Conservation (phyloP, 2,113 vertebrate genomes). For the Scatophagus argus region DNA sequence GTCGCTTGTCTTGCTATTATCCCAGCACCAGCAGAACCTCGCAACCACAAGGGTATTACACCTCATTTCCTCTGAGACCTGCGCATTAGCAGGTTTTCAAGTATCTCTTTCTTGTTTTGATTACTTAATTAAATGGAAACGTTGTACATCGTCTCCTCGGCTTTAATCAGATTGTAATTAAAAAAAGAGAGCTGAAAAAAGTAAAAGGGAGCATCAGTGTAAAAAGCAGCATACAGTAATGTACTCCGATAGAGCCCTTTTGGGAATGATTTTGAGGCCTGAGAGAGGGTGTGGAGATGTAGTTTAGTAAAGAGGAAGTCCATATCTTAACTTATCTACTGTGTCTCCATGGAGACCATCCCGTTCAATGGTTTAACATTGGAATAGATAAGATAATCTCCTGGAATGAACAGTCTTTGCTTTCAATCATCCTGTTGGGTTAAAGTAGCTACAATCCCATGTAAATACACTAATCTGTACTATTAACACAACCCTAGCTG, state of each 20-base stretch:
- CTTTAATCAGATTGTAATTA: slow-evolving; percentile 78
- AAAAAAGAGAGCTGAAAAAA: slow-evolving; percentile 59
- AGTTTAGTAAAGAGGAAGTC: slow-evolving; percentile 57
- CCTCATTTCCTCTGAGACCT: slow-evolving; percentile 67
- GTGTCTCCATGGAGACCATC: slow-evolving; percentile 61
- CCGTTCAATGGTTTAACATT: slow-evolving; percentile 41
- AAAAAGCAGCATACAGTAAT: slow-evolving; percentile 54
- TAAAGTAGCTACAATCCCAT: slow-evolving; percentile 75
- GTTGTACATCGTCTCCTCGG: slow-evolving; percentile 59
- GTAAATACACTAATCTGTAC: slow-evolving; percentile 80
- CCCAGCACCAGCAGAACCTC: slow-evolving; percentile 33
- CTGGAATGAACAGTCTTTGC: slow-evolving; percentile 61
- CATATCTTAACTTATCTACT: slow-evolving; percentile 58
- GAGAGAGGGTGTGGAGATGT: slow-evolving; percentile 3
- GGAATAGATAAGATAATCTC: slow-evolving; percentile 73
- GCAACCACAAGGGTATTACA: slow-evolving; percentile 52
- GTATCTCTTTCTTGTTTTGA: slow-evolving; percentile 75
- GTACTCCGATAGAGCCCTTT: slow-evolving; percentile 37
- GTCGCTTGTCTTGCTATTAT: slow-evolving; percentile 10
- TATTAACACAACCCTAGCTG: slow-evolving; percentile 73
- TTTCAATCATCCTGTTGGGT: slow-evolving; percentile 72
- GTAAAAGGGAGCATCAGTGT: slow-evolving; percentile 48
- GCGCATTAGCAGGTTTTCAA: slow-evolving; percentile 64
- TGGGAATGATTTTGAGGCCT: slow-evolving; percentile 50
- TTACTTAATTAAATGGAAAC: slow-evolving; percentile 79